A percentile compares a stretch with the other conserved stretches of the same genome.
phyloP scores from a whole-genome alignment of 1,140 invertebrate species.

The Cepaea nemoralis region DNA sequence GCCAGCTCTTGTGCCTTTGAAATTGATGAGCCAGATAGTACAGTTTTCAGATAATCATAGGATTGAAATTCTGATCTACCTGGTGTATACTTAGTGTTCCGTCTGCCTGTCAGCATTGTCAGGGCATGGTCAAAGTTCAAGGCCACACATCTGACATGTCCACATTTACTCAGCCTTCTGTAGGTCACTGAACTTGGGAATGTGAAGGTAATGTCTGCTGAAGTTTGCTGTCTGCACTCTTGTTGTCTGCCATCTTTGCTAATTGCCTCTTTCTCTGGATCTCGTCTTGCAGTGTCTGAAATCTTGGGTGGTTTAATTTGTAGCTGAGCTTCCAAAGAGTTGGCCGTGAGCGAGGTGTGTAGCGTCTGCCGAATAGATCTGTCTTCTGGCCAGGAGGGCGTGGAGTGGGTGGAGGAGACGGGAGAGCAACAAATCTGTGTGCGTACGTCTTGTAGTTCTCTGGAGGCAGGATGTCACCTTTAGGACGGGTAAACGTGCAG shows the following conservation, averaged over 20 bases:
- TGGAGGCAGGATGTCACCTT: constrained; percentile 69
- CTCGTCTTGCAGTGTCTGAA: constrained; percentile 58
- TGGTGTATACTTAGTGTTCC: too few relatives aligned
- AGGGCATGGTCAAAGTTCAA: too few relatives aligned
- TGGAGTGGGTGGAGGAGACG: constrained; percentile 53
- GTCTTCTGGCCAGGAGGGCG: constrained; percentile 57
- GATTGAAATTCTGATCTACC: too few relatives aligned
- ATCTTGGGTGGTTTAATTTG: constrained; percentile 65
- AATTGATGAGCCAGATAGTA: too few relatives aligned
- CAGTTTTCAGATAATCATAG: too few relatives aligned
- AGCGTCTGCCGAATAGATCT: constrained; percentile 62
- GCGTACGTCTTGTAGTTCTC: constrained; percentile 69
- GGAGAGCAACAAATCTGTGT: constrained; percentile 59
- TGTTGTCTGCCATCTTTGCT: constrained; percentile 32
- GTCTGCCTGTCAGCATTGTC: too few relatives aligned
- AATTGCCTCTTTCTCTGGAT: constrained; percentile 52
- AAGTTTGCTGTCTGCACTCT: not conserved
- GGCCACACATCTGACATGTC: too few relatives aligned
- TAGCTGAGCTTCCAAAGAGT: constrained; percentile 66
- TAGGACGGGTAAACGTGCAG: too few relatives aligned
- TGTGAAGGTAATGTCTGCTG: not conserved
- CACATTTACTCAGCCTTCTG: not conserved
- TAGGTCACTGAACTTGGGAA: not conserved
- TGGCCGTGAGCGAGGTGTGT: constrained; percentile 57
- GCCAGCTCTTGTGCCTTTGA: too few relatives aligned